Conservation (phyloP, 2,888 invertebrate genomes). For the Drosophila borealis region DNA sequence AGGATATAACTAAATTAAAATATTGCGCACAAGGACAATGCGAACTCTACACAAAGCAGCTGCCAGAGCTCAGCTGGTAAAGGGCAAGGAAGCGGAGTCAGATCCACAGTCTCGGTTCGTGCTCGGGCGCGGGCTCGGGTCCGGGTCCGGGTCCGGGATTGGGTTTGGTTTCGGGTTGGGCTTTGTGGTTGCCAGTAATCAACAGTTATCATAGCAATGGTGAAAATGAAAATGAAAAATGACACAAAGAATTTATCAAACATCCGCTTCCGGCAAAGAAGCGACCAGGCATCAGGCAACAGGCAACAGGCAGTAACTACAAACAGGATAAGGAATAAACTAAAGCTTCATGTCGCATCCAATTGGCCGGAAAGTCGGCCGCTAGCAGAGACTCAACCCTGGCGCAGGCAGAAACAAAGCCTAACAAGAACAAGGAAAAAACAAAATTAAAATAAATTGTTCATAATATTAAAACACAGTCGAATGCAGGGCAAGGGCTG, state of each 20-base stretch:
- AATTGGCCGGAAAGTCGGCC: conserved; percentile 23
- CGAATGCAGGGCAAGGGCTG: conserved; percentile 13
- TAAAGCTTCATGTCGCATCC: conserved; percentile 35
- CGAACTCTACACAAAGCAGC: conserved; percentile 6
- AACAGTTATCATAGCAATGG: conserved; percentile 60
- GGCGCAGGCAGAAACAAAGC: conserved; percentile 4
- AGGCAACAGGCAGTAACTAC: conserved; percentile 14
- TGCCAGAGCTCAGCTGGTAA: background rate
- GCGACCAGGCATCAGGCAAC: conserved; percentile 8
- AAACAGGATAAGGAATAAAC: conserved; percentile 40
- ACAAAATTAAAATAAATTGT: conserved; percentile 23
- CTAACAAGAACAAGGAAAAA: conserved; percentile 2
- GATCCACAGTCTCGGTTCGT: background rate
- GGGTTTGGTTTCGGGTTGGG: background rate
- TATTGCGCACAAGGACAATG: conserved; percentile 33
- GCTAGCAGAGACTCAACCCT: conserved; percentile 1
- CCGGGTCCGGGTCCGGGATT: background rate
- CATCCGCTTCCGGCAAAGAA: conserved; percentile 67
- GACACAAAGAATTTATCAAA: conserved; percentile 70
- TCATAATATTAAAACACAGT: conserved; percentile 32
- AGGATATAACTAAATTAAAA: conserved; percentile 47
- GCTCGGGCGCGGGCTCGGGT: background rate
- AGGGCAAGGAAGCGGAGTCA: background rate
- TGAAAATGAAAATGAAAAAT: conserved; percentile 51
- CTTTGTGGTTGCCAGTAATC: conserved; percentile 40